Evolutionary conservation across 2,113 vertebrate genomes (phyloP).

Genomic region (Ascaphus truei): DNA sequence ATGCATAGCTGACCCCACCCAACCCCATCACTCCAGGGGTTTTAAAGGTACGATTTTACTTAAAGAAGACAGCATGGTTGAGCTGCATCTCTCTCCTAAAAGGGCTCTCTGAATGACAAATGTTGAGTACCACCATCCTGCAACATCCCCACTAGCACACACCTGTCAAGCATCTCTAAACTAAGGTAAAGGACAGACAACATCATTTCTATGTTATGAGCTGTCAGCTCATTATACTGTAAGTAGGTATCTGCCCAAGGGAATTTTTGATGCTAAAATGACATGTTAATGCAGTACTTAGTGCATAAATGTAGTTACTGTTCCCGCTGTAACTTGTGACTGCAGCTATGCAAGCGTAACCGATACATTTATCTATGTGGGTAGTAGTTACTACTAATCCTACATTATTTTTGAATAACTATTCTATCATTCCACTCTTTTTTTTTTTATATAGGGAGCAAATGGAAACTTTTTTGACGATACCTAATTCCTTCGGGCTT

Average conservation of each 20-base stretch:
- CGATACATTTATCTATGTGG: no score
- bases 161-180: neutral
- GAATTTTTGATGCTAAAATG: neutral
- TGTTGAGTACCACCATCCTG: neutral
- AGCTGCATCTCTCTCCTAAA: neutral
- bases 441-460: no score
- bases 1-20: no score
- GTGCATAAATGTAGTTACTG: neutral
- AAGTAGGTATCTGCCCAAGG: constrained; percentile 9
- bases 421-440: no score
- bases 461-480: no score
- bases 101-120: neutral
- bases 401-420: no score
- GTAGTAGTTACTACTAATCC: no score
- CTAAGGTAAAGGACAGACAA: neutral
- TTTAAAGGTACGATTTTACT: no score
- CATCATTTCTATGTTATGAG: neutral
- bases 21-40: no score
- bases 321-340: no score
- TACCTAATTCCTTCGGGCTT: no score
- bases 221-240: neutral
- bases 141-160: neutral
- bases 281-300: neutral
- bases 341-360: no score
- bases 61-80: neutral